Evolutionary conservation across 2,113 vertebrate genomes (phyloP), one percentile per base, ranked within the genome.

Genomic region (Salminus brasiliensis): DNA sequence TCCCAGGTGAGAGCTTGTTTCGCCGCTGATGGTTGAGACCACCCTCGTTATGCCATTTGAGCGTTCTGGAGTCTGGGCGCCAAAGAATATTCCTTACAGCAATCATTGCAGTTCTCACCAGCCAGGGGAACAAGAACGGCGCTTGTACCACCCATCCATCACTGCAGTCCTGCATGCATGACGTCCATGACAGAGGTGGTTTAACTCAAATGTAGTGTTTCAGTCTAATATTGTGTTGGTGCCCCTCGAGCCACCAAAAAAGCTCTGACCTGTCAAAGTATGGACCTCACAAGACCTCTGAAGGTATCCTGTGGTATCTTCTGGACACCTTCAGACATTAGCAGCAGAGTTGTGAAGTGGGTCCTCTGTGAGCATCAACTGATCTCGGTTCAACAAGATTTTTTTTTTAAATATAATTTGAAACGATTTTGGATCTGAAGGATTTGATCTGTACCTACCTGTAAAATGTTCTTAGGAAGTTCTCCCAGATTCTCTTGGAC

Each of bases 401-500:
- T 41, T 41, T 41, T 41, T 5, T 41, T 15, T 16, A 16, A 1
- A 6, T n/a, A 10, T 16, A 36, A 30, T 15, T 29, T 3, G 18
- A n/a, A 9, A 34, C 9, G 36, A 25, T 74, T 18, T 15, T 15
- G 18, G 16, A 21, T 49, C 6, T 49, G 47, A 2, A 21, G 2
- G 6, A 0, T 15, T 8, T 15, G 13, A 16, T 76, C 16, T 49
- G 60, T 0, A 90, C 96, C 84, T 70, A 96, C 98, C 96, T 98
- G 97, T 81, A 99, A 93, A 73, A 99, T 92, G 79, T 92, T 92
- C 72, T 91, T 94, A 0, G 96, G 97, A 2, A 97, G 92, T 0
- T 55, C 88, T 82, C 86, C 91, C 69, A 95, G 78, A 88, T 98
- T 98, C 90, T 99, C 98, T 1, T 94, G 93, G 27, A 98, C 92